Evolutionary conservation across 2,113 vertebrate species (phyloP).

Genomic region (Saimiri boliviensis): DNA sequence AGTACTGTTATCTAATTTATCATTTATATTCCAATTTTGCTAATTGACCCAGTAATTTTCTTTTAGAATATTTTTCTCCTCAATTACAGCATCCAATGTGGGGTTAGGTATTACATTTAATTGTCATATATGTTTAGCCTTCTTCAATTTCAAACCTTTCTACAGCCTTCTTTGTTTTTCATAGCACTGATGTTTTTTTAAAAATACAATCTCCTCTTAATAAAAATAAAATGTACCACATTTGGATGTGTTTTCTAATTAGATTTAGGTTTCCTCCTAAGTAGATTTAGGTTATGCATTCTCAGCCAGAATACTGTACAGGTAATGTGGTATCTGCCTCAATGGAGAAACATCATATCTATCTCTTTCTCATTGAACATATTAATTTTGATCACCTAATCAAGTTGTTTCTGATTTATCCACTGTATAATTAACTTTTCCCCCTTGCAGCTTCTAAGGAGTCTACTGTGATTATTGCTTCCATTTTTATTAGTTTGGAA

Average conservation of each 20-base stretch:
- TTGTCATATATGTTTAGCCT: not conserved
- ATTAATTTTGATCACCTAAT: constrained; percentile 13
- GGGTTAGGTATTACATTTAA: not conserved
- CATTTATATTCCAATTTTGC: not conserved
- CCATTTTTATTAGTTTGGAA: not conserved
- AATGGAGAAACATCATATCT: not conserved
- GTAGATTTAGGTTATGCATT: not conserved
- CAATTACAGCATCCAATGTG: not conserved
- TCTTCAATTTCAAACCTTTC: not conserved
- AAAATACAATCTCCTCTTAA: not conserved
- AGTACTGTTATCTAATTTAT: not conserved
- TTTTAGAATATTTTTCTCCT: not conserved
- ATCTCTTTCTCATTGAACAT: not conserved
- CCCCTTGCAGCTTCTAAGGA: not conserved
- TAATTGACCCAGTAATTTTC: not conserved
- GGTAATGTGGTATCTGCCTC: not conserved
- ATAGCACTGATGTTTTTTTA: not conserved
- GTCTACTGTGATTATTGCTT: not conserved
- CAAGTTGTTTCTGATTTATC: not conserved
- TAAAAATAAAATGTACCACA: not conserved
- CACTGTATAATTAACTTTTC: not conserved
- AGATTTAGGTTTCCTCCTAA: not conserved
- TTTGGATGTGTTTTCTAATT: not conserved
- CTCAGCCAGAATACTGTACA: not conserved
- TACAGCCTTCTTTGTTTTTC: not conserved